These are phyloP conservation scores for Bembecia ichneumoniformis DNA, from an alignment of 2,888 invertebrate species.

Conservation along the genomic window DNA sequence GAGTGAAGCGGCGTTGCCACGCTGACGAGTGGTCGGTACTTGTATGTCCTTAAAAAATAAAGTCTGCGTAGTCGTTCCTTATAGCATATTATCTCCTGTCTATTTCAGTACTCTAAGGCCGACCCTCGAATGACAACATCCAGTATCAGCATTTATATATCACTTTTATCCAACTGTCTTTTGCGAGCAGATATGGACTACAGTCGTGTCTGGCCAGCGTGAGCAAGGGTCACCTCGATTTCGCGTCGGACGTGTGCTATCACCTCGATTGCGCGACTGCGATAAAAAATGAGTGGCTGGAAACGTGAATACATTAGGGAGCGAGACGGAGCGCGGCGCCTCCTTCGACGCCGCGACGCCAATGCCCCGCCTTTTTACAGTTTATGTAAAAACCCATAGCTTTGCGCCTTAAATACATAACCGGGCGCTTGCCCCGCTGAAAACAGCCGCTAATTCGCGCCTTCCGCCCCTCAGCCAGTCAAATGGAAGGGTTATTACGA, in stretches of 20 bases:
- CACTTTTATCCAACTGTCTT: no score
- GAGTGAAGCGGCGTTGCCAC: conserved; percentile 37
- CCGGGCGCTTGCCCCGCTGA: conserved; percentile 7
- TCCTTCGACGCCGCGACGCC: conserved; percentile 23
- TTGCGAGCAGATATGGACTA: no score
- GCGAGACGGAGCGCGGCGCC: conserved; percentile 45
- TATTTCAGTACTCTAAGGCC: no score
- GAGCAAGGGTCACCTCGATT: no score
- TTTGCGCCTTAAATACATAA: conserved; percentile 44
- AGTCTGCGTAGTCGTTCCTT: no score
- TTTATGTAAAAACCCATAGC: conserved; percentile 29
- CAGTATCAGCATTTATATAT: no score
- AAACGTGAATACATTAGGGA: conserved; percentile 66
- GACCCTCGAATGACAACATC: no score
- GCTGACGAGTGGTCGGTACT: conserved; percentile 17
- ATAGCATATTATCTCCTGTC: no score
- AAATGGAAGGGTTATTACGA: conserved; percentile 9
- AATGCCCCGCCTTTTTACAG: conserved; percentile 35
- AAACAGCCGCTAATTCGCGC: no score
- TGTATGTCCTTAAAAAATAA: no score
- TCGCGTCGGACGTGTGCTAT: conserved; percentile 14
- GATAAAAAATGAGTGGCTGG: conserved; percentile 69
- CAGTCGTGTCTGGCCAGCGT: no score
- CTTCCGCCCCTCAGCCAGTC: conserved; percentile 4
- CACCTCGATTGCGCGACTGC: conserved; percentile 67